Evolutionary conservation across 2,797 vertebrate genomes (phyloP).

Genomic region (Craterocephalus amniculus): DNA sequence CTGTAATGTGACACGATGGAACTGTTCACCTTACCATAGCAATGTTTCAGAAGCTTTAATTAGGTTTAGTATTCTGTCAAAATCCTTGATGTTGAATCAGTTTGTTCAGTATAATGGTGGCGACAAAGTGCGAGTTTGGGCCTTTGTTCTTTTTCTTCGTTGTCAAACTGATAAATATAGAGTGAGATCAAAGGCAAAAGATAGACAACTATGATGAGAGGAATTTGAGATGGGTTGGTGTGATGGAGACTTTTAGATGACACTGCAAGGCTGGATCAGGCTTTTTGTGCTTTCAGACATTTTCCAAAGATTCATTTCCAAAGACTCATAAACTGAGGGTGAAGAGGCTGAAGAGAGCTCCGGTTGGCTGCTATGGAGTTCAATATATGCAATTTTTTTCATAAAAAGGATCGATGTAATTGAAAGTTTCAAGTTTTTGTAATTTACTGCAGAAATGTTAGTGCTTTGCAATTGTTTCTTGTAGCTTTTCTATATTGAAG

Average conservation of each 20-base stretch:
- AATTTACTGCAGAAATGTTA: background rate
- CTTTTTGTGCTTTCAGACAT: constrained; percentile 7
- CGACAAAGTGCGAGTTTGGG: constrained; percentile 25
- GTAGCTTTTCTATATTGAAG: background rate
- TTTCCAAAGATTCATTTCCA: background rate
- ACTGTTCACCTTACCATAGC: constrained; percentile 25
- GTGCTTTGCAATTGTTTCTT: background rate
- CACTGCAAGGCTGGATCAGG: background rate
- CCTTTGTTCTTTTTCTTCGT: constrained; percentile 24
- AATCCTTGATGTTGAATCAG: constrained; percentile 28
- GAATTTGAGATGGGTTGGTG: constrained; percentile 7
- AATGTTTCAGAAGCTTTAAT: constrained; percentile 27
- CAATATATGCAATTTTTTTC: too few relatives aligned
- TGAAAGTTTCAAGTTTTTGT: too few relatives aligned
- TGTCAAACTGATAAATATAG: background rate
- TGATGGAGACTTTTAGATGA: constrained; percentile 1
- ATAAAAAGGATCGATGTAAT: too few relatives aligned
- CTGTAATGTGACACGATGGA: constrained; percentile 4
- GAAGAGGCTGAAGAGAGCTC: background rate
- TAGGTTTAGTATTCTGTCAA: constrained; percentile 13
- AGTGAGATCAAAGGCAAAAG: constrained; percentile 32
- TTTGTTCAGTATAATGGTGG: constrained; percentile 19
- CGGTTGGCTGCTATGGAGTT: background rate
- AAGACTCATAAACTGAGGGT: background rate
- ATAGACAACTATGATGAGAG: constrained; percentile 23